Conservation (phyloP, 1,140 invertebrate genomes). For the Pararge aegeria region DNA sequence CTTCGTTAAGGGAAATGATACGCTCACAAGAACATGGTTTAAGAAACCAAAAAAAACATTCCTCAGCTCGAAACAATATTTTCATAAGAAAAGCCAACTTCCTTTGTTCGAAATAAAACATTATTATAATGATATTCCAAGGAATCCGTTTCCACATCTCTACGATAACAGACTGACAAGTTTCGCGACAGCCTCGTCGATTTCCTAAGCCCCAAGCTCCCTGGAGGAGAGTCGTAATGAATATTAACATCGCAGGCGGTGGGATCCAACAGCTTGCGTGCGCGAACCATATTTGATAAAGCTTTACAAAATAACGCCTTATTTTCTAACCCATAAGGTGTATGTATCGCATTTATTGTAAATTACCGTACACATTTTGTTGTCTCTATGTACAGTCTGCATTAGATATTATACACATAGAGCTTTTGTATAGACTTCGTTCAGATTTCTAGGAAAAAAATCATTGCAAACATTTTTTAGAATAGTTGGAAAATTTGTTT, state of each 20-base stretch:
- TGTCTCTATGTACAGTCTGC: conserved; percentile 12
- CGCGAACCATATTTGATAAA: not conserved
- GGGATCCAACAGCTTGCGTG: conserved; percentile 27
- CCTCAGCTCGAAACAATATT: not conserved
- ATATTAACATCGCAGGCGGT: conserved; percentile 50
- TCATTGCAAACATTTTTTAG: too few species aligned
- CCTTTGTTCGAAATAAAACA: conserved; percentile 1
- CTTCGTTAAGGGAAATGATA: too few species aligned
- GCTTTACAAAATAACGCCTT: conserved; percentile 1
- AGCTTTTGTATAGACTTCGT: not conserved
- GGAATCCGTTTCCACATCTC: conserved; percentile 10
- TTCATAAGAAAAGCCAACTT: not conserved
- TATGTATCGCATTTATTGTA: not conserved
- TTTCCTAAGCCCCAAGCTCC: conserved; percentile 44
- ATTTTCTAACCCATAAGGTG: not conserved
- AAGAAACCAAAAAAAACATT: not conserved
- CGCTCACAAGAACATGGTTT: not conserved
- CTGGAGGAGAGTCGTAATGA: conserved; percentile 48
- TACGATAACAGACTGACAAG: conserved; percentile 33
- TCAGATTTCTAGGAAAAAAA: not conserved
- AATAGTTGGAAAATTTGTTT: too few species aligned
- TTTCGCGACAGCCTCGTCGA: conserved; percentile 42
- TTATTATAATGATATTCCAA: conserved; percentile 8
- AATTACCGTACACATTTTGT: conserved; percentile 1
- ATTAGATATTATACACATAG: conserved; percentile 1